Conservation (phyloP, 2,113 vertebrate species). For the Limanda limanda region DNA sequence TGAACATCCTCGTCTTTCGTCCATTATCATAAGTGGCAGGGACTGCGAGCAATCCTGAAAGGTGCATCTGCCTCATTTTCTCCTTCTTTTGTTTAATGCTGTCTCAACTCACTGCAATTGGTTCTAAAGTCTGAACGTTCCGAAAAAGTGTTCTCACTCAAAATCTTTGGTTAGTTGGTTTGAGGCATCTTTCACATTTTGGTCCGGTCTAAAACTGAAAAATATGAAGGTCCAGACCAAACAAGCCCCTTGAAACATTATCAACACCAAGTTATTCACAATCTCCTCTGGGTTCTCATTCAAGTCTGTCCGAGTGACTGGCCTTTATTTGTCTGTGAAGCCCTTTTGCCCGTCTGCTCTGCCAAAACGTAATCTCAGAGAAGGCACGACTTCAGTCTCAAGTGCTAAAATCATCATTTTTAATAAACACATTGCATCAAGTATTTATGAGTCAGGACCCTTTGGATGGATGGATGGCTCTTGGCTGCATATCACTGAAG, state of each 20-base stretch:
- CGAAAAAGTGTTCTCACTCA: no score
- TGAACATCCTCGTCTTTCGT: no score
- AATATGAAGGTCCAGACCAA: not conserved
- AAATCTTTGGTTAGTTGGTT: no score
- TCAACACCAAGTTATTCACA: conserved; percentile 5
- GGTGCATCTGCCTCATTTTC: no score
- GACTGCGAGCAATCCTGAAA: no score
- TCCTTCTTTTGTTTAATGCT: no score
- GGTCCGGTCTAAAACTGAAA: no score
- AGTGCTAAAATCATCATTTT: conserved; percentile 36
- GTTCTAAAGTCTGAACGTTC: no score
- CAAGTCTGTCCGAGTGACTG: not conserved
- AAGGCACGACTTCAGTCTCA: not conserved
- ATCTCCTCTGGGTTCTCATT: not conserved
- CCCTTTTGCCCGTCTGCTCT: not conserved
- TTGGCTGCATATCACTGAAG: conserved; percentile 36
- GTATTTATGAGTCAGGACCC: conserved; percentile 21
- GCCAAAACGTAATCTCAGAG: conserved; percentile 1
- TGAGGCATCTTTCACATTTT: no score
- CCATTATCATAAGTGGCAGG: no score
- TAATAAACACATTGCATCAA: conserved; percentile 35
- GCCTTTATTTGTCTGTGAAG: conserved; percentile 15
- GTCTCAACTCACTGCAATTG: no score
- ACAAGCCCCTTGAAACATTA: not conserved
- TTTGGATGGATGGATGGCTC: conserved; percentile 30